Conservation (phyloP, 92 coral and sea anemone species). For the Galaxea fascicularis region DNA sequence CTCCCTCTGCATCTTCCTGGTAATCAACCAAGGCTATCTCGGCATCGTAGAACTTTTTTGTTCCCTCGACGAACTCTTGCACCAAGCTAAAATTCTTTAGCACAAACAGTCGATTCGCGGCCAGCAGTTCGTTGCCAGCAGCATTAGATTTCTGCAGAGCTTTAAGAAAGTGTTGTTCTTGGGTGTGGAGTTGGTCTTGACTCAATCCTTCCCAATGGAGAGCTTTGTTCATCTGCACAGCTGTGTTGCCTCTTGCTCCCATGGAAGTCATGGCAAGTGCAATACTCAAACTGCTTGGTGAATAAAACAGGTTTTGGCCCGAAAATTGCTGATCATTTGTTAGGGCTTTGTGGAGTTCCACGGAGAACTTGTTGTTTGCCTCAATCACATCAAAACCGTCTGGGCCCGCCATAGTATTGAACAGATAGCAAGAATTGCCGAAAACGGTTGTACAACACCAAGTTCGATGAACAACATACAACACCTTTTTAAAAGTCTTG, state of each 20-base stretch:
- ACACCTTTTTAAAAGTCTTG: too few species aligned
- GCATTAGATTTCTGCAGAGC: conserved; percentile 64
- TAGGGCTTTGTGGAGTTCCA: conserved; percentile 66
- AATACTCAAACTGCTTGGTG: conserved; percentile 85
- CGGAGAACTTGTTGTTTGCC: conserved; percentile 76
- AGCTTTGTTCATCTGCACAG: conserved; percentile 79
- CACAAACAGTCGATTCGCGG: conserved; percentile 84
- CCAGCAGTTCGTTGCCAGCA: conserved; percentile 61
- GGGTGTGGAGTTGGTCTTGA: conserved; percentile 59
- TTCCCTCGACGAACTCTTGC: conserved; percentile 70
- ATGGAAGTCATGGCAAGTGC: conserved; percentile 91
- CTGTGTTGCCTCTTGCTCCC: conserved; percentile 91
- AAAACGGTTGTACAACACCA: too few species aligned
- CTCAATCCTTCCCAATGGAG: conserved; percentile 77
- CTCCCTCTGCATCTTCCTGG: conserved; percentile 70
- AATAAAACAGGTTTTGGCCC: conserved; percentile 78
- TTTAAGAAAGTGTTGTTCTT: conserved; percentile 66
- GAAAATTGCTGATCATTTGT: conserved; percentile 19
- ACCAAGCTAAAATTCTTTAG: conserved; percentile 71
- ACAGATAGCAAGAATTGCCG: too few species aligned
- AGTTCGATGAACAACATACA: too few species aligned
- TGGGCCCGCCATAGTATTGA: too few species aligned
- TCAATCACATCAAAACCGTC: too few species aligned
- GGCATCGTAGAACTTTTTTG: conserved; percentile 70
- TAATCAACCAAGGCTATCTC: conserved; percentile 88